Base-by-base conservation (phyloP, 2,113 vertebrate genomes). In the Triplophysa rosa region DNA sequence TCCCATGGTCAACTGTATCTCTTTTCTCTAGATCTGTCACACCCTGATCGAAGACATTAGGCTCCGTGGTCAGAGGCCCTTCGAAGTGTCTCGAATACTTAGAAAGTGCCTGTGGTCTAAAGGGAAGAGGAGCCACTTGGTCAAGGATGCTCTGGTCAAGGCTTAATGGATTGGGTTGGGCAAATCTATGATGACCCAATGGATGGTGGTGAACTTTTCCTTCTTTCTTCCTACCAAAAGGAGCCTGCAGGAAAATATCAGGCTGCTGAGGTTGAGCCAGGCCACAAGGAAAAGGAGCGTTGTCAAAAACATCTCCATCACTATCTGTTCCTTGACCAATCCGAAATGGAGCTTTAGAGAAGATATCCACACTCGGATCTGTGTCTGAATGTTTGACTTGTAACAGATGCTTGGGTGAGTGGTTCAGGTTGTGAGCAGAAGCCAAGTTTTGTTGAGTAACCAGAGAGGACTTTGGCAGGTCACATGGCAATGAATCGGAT, bases 21-120 rank as follows among this genome's bases (percentile, higher is more conserved):
- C 95, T 94, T 0, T 93, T 94, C 2, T 89, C 93, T 33, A 93
- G 81, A 0, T 87, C 87, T 84, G 94, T 94, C 42, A 92, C 90
- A 2, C 92, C 92, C 78, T 93, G 94, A 58, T 94, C 94, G 83
- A 93, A 92, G 67, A 92, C 92, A 6, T 92, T 93, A 64, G 94
- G 92, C 84, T 93, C 92, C 81, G 89, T 86, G 42, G 88, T 78
- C 45, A 85, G 37, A 2, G 95, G 91, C 0, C 93, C 94, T n/a
- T 95, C 85, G 85, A 96, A 98, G 91, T 99, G 97, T 64, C 96
- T 94, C 85, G 98, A 99, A 72, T 99, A 99, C 87, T 98, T 99
- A 47, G 95, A 88, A 67, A 99, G 84, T 63, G 95, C 89, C 56
- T 97, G 95, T 0, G 95, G 95, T 77, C 90, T 94, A 93, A 98